These are phyloP conservation scores for Coelinius sp. DNA, from an alignment of 2,888 invertebrate species.

Conservation along the genomic window DNA sequence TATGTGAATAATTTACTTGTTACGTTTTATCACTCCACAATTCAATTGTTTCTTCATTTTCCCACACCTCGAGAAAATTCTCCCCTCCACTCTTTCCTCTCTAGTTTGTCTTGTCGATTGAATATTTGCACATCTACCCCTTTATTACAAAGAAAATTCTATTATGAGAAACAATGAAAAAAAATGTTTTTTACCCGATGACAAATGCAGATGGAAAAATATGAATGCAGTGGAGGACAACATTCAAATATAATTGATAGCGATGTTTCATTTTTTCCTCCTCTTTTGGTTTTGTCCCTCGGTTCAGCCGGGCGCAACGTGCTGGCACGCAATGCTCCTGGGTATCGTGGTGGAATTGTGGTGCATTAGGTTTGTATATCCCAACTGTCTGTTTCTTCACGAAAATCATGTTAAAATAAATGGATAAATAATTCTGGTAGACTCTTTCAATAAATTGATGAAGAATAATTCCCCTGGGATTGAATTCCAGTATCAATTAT, in stretches of 20 bases:
- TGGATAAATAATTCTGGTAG: not conserved
- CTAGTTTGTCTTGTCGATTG: not conserved
- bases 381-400: conserved; percentile 11
- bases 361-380: conserved; percentile 47
- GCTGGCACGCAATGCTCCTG: conserved; percentile 62
- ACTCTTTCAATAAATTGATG: conserved; percentile 8
- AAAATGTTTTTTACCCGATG: not conserved
- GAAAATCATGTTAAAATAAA: not conserved
- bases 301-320: conserved; percentile 59
- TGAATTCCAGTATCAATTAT: not conserved
- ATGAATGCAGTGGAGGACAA: conserved; percentile 16
- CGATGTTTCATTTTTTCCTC: conserved; percentile 29
- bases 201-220: conserved; percentile 19
- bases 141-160: not conserved
- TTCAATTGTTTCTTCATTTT: too few species aligned
- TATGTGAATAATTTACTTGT: too few species aligned
- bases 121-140: not conserved
- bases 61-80: not conserved
- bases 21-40: too few species aligned
- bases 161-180: not conserved
- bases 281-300: conserved; percentile 51
- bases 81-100: not conserved
- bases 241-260: conserved; percentile 32
- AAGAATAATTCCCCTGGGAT: not conserved
- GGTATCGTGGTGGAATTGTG: conserved; percentile 59